Evolutionary conservation across 1,140 invertebrate species (phyloP).

Genomic region (Acyrthosiphon pisum): DNA sequence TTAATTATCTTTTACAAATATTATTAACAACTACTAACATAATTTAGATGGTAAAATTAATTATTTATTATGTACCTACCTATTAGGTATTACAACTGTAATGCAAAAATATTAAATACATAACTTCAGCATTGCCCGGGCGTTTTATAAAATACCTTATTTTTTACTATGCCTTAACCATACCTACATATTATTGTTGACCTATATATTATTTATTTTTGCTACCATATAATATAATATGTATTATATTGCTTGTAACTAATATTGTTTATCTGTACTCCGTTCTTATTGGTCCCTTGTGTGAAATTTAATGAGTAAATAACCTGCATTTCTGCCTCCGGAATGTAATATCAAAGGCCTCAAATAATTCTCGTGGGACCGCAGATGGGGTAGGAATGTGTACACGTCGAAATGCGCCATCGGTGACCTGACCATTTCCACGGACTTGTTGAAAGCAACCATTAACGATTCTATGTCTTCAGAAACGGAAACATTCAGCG

Average conservation of each 20-base stretch:
- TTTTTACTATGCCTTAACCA: not conserved
- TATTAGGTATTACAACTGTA: too few relatives aligned
- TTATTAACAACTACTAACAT: too few relatives aligned
- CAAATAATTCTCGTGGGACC: not conserved
- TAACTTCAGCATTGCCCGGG: not conserved
- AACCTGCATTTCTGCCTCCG: slow-evolving; percentile 41
- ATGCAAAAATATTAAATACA: not conserved
- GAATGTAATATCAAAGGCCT: slow-evolving; percentile 39
- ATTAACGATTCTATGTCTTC: slow-evolving; percentile 1
- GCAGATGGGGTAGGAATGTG: slow-evolving; percentile 41
- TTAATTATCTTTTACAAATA: too few relatives aligned
- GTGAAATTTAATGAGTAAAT: not conserved
- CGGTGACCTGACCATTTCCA: slow-evolving; percentile 18
- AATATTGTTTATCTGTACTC: not conserved
- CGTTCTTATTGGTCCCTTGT: not conserved
- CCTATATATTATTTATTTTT: not conserved
- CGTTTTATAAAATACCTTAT: not conserved
- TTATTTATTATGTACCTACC: too few relatives aligned
- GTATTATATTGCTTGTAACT: not conserved
- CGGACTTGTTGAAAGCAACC: slow-evolving; percentile 11
- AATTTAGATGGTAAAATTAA: too few relatives aligned
- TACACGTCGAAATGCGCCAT: slow-evolving; percentile 30
- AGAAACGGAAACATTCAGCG: not conserved
- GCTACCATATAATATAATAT: too few relatives aligned
- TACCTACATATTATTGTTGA: not conserved